Conservation (phyloP, 1,140 invertebrate genomes). For the Dreissena polymorpha region DNA sequence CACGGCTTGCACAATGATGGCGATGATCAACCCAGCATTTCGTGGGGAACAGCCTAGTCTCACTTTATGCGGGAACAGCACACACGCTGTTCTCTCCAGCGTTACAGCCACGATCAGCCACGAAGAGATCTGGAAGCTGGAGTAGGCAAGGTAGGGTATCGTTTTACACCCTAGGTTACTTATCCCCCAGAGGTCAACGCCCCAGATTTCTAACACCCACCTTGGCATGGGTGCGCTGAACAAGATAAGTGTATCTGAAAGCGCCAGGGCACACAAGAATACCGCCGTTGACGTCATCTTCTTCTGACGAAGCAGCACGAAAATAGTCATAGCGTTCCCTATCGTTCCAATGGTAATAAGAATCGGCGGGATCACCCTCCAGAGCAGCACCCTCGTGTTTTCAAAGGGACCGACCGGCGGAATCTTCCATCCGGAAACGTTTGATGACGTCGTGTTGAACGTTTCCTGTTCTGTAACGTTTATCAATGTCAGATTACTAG, state of each 20-base stretch:
- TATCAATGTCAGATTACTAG: too few relatives aligned
- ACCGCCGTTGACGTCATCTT: constrained; percentile 48
- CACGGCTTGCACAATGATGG: background rate
- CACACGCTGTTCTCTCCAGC: constrained; percentile 59
- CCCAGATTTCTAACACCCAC: constrained; percentile 56
- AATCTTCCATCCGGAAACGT: too few relatives aligned
- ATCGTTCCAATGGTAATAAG: constrained; percentile 60
- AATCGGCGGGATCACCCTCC: constrained; percentile 51
- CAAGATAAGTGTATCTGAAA: constrained; percentile 59
- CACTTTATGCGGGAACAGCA: constrained; percentile 61
- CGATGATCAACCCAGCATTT: background rate
- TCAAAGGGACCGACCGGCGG: constrained; percentile 35
- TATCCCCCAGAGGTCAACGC: constrained; percentile 51
- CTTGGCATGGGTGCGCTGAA: constrained; percentile 60
- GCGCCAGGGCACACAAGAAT: constrained; percentile 57
- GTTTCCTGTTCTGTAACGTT: too few relatives aligned
- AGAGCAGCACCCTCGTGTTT: constrained; percentile 12
- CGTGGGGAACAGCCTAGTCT: constrained; percentile 36
- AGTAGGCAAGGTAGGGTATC: constrained; percentile 56
- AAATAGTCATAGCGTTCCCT: constrained; percentile 59
- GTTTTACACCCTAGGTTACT: constrained; percentile 54
- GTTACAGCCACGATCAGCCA: constrained; percentile 68
- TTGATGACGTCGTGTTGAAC: too few relatives aligned
- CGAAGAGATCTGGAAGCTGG: constrained; percentile 53
- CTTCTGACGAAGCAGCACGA: constrained; percentile 41